phyloP scores from a whole-genome alignment of 92 coral and sea anemone species.

The Heteractis magnifica region DNA sequence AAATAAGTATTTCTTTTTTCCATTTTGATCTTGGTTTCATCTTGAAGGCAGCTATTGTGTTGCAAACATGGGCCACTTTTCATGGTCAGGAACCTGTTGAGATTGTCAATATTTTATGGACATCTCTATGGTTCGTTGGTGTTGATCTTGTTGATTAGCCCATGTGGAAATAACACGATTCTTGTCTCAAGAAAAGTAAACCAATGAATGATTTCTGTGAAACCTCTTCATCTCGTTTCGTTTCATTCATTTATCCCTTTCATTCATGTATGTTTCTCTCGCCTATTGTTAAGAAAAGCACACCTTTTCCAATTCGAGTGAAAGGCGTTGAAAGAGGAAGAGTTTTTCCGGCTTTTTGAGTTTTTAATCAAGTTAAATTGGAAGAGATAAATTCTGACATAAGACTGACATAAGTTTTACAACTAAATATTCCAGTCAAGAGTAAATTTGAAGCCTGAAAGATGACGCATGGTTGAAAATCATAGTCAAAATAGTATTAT shows the following conservation, averaged over 20 bases:
- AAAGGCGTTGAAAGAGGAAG: neutral
- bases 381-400: neutral
- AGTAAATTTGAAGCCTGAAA: too few relatives aligned
- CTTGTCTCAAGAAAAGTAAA: neutral
- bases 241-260: neutral
- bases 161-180: neutral
- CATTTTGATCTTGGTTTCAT: conserved; percentile 9
- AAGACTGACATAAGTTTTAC: neutral
- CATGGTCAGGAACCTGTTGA: conserved; percentile 8
- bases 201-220: neutral
- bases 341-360: neutral
- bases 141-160: neutral
- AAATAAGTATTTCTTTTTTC: neutral
- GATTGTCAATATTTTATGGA: conserved; percentile 6
- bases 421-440: neutral
- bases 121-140: neutral
- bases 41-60: conserved; percentile 27
- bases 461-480: neutral
- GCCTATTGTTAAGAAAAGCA: too few relatives aligned
- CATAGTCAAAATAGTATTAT: neutral
- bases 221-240: neutral
- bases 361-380: neutral
- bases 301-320: neutral
- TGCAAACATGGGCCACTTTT: neutral
- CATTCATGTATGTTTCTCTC: neutral